Evolutionary conservation across 1,140 invertebrate species (phyloP), one percentile per base, ranked within the genome.

Genomic region (Drosophila tropicalis): DNA sequence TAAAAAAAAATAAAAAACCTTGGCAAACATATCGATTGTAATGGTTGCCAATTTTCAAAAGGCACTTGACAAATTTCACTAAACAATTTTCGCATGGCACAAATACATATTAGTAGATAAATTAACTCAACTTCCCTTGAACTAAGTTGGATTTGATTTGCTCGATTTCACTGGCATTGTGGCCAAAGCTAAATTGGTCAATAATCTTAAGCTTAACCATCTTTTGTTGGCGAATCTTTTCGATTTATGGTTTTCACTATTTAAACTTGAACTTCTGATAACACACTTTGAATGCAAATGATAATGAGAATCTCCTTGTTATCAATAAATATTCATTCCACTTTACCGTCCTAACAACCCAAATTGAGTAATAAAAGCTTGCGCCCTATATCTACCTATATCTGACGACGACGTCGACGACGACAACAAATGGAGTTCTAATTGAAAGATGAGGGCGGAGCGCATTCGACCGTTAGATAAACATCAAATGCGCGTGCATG

Each of bases 371-470:
- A 17, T 58, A 36, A 58, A 58, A 58, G 32, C 56, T 17, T 58
- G 15, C 56, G n/a, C n/a, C n/a, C n/a, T n/a, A n/a, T n/a, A n/a
- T n/a, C n/a, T n/a, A 58, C 7, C 56, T 36, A 32, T 36, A 39
- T 34, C 34, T 39, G 10, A 13, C 2, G 32, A 34, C 32, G 9
- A 13, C 2, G 32, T 9, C 32, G 9, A 34, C 36, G 2, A 57
- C 19, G 17, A 22, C 44, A 32, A 57, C 56, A 58, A 58, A 58
- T 58, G 56, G 34, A 58, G 56, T 58, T 58, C 56, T 58, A 58
- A 58, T 58, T 58, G 56, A 58, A 58, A 36, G 56, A 58, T 58
- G 56, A 58, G 56, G 56, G 56, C 56, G 56, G 56, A 39, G 17
- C 56, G 56, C 29, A 51, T 10, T 17, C 44, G 56, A 58, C 56